These are phyloP conservation scores for Eretmochelys imbricata DNA, from an alignment of 2,113 vertebrate species.

Conservation along the genomic window DNA sequence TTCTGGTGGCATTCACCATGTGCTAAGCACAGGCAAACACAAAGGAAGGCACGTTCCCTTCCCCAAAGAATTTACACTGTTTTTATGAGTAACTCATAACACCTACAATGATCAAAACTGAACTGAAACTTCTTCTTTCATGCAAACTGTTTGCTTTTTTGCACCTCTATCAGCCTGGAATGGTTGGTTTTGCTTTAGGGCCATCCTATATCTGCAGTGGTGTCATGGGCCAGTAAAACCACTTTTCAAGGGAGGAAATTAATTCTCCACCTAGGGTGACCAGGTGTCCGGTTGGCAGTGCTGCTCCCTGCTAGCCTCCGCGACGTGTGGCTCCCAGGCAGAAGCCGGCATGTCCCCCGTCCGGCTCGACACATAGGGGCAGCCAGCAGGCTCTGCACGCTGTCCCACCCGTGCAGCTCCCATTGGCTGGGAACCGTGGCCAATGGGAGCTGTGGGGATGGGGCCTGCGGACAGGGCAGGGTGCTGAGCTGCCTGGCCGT, in stretches of 20 bases:
- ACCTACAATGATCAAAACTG: background rate
- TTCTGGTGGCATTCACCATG: rapidly evolving
- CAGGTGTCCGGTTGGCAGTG: background rate
- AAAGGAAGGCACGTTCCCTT: too few relatives aligned
- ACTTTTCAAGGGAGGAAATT: background rate
- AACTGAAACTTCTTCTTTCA: background rate
- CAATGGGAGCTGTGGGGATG: too few relatives aligned
- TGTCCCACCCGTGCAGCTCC: too few relatives aligned
- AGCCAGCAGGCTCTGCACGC: too few relatives aligned
- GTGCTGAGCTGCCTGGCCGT: too few relatives aligned
- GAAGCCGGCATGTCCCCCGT: too few relatives aligned
- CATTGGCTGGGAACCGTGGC: too few relatives aligned
- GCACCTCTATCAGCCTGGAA: background rate
- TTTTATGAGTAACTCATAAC: rapidly evolving
- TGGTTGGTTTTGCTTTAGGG: background rate
- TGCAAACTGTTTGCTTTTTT: background rate
- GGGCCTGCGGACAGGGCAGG: too few relatives aligned
- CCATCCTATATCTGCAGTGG: background rate
- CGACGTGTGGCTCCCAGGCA: too few relatives aligned
- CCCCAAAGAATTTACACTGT: background rate
- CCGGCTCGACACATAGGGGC: too few relatives aligned
- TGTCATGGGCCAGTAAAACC: background rate
- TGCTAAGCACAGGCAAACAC: too few relatives aligned
- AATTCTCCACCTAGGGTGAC: background rate
- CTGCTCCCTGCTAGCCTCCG: too few relatives aligned